Evolutionary conservation across 2,113 vertebrate genomes (phyloP), one percentile per base, ranked within the genome.

Genomic region (Heterotilapia buettikoferi): DNA sequence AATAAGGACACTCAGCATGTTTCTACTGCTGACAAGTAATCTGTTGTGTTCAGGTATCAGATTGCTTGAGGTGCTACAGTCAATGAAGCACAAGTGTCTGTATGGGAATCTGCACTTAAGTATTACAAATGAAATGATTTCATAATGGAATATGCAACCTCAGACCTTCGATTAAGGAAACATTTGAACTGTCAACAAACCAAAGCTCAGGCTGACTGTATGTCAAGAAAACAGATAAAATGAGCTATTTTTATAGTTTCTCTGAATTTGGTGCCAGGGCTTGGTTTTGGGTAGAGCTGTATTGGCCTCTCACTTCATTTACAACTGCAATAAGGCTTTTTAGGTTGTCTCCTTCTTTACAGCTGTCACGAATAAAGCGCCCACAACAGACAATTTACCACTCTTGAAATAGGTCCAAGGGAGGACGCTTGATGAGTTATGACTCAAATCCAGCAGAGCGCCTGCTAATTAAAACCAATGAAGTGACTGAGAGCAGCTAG

Each of bases 341-440:
- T 93, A 88, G 84, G 79, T 88, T 84, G 93, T 90, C 91, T 91
- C 76, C 82, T 88, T 57, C 53, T 87, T 91, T 90, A 92, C 85
- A 92, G 53, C 90, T 84, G 71, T 91, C 38, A 83, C 85, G 90
- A 87, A 94, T 94, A 90, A 93, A 89, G 88, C 33, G 91, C 63
- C 94, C 95, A 95, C 95, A 94, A 91, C 80, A 95, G 83, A 91
- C 85, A 90, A 26, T 82, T 89, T 14, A 84, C 36, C 21, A 79
- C 83, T 78, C 88, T 91, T 78, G 38, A 92, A 93, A 93, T 18
- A 73, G 45, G 61, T 89, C 93, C 59, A 91, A 89, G 86, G 73
- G 84, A 88, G 80, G 47, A 85, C 11, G 80, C 61, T 50, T 93
- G 57, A 90, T 89, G 85, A 92, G 36, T 89, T 89, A 86, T 89